Base-by-base conservation (phyloP, 2,113 vertebrate species). In the Psophia crepitans region DNA sequence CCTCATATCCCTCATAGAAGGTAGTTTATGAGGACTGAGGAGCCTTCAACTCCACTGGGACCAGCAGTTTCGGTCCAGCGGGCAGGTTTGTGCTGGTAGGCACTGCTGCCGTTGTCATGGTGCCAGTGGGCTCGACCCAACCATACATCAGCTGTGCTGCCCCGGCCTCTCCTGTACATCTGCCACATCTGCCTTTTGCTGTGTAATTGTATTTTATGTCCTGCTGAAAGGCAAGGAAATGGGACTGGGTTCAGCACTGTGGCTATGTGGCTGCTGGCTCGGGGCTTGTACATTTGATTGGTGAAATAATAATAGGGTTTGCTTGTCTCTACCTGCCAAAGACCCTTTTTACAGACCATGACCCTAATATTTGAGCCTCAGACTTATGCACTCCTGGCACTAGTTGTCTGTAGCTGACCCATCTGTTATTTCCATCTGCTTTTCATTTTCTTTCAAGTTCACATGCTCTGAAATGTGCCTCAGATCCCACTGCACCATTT, bases 371-470 rank as follows among this genome's bases (percentile, higher is more conserved):
- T 28, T n/a, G 30, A 39, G 13, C 66, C 48, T 81, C 69, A 74
- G 27, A 73, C 48, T 35, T 68, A 32, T 28, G 43, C 33, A 56
- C 33, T 63, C 43, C 51, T 70, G 54, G 51, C 60, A 89, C 17
- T 71, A 26, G 17, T 56, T 84, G 28, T 70, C 35, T 95, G 41
- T 39, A 61, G 41, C 73, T 92, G 69, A 91, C 48, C 41, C 86
- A 56, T 60, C 83, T 92, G 83, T 60, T 90, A 63, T 81, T 95
- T 84, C 61, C 41, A 64, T 46, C 80, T 92, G 80, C 26, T 87
- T 26, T 68, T 66, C 26, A 26, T 85, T 87, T 94, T 54, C 76
- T 63, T 85, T 88, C 35, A 77, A 30, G 30, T 82, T 93, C 85
- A 49, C 17, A 32, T 16, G 6, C 35, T 83, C 60, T 70, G 60